Evolutionary conservation across 1,140 invertebrate genomes (phyloP).

Genomic region (Bicyclus anynana): DNA sequence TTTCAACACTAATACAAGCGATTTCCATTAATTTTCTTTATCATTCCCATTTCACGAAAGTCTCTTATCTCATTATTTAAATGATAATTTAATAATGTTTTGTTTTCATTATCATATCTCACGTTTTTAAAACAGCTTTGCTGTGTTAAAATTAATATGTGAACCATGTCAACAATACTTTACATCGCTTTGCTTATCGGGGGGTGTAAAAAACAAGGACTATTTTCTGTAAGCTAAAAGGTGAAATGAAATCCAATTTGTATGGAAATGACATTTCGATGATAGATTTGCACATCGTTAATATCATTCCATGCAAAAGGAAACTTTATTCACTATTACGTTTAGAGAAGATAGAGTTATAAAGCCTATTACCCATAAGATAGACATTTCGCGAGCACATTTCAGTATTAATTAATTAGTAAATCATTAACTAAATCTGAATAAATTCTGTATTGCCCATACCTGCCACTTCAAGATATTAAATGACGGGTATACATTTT

Average conservation of each 20-base stretch:
- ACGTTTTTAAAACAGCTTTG: not conserved
- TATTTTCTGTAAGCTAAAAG: not conserved
- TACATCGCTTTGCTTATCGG: not conserved
- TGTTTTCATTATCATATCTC: not conserved
- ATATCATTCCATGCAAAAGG: not conserved
- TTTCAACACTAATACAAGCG: no score
- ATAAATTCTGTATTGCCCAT: no score
- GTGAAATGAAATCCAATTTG: not conserved
- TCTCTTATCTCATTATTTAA: not conserved
- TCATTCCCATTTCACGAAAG: not conserved
- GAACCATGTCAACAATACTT: not conserved
- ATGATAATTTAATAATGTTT: not conserved
- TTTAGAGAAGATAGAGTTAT: not conserved
- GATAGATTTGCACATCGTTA: not conserved
- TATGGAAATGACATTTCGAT: not conserved
- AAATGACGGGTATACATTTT: no score
- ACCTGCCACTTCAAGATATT: no score
- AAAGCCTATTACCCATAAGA: no score
- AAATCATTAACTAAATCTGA: no score
- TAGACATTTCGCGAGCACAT: no score
- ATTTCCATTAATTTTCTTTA: not conserved
- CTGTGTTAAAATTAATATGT: conserved; percentile 26
- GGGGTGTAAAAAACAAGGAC: not conserved
- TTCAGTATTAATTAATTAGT: no score
- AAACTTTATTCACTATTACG: no score